Evolutionary conservation across 1,140 invertebrate genomes (phyloP), one percentile per base, ranked within the genome.

Genomic region (Penaeus indicus): DNA sequence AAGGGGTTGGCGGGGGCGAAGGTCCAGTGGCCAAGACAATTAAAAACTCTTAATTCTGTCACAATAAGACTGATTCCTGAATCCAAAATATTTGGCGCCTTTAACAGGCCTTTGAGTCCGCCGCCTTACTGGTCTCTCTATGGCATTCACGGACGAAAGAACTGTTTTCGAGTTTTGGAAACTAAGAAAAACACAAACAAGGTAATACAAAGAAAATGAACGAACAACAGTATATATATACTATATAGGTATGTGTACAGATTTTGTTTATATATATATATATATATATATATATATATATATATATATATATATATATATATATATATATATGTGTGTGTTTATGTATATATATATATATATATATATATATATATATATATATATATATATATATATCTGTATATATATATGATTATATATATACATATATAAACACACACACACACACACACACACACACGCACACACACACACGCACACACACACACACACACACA

Each of bases 1-100:
- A n/a, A 67, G 42, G 8, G 63, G 54, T 80, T 47, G 38, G 69
- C 69, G 83, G 42, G 77, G 86, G 86, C 42, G 86, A 88, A 83
- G 60, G 54, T 78, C 67, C 64, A 78, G 63, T 63, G 60, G 69
- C 38, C 27, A 10, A 78, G 75, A 27, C 81, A 83, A 88, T 88
- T 88, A 88, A 88, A 84, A 88, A 60, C 63, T 88, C 77, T 88
- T 54, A 54, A 83, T 88, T 75, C 60, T 38, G 42, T 47, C 79
- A 88, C 79, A 88, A 77, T 78, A 63, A n/a, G 61, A 54, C 80
- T 84, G 80, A 84, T 84, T 88, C 83, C 86, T 88, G 86, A 81
- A 77, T 77, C 25, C 63, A 25, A 79, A 86, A 79, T 79, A 63
- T 88, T 69, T 83, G 54, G 54, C 75, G 81, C 86, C 84, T 83